Conservation (phyloP, 2,797 vertebrate genomes). For the Lepus townsendii region DNA sequence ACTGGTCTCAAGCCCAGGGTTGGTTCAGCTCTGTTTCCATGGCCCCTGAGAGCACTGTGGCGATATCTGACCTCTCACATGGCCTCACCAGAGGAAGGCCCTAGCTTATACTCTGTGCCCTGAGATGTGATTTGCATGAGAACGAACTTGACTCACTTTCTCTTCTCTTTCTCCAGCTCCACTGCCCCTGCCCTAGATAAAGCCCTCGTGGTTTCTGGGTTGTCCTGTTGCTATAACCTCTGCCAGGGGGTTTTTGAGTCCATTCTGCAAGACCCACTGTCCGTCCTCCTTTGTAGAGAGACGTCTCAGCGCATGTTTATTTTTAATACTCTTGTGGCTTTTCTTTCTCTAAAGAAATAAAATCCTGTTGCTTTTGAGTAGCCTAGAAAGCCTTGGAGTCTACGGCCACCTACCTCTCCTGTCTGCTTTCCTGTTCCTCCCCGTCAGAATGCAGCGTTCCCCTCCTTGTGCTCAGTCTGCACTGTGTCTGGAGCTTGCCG, state of each 20-base stretch:
- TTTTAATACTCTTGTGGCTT: background rate
- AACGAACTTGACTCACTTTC: background rate
- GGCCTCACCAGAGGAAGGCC: background rate
- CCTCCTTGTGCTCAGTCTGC: background rate
- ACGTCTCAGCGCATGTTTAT: background rate
- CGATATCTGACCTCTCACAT: background rate
- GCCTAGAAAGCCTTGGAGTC: background rate
- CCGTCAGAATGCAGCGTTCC: background rate
- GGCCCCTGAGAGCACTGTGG: background rate
- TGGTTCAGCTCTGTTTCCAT: background rate
- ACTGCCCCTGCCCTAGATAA: background rate
- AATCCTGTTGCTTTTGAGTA: background rate
- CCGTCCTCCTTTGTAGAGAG: background rate
- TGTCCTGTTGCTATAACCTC: background rate
- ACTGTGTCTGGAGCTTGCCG: background rate
- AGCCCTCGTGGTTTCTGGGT: background rate
- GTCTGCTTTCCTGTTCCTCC: background rate
- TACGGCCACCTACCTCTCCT: background rate
- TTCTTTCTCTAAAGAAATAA: slow-evolving; percentile 4
- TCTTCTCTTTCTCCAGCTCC: background rate
- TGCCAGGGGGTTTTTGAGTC: background rate
- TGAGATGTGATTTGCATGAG: background rate
- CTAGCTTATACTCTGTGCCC: background rate
- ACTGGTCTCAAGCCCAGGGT: background rate
- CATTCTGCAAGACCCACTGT: background rate